Base-by-base conservation (phyloP, 2,888 invertebrate genomes). In the Camponotus fellah region DNA sequence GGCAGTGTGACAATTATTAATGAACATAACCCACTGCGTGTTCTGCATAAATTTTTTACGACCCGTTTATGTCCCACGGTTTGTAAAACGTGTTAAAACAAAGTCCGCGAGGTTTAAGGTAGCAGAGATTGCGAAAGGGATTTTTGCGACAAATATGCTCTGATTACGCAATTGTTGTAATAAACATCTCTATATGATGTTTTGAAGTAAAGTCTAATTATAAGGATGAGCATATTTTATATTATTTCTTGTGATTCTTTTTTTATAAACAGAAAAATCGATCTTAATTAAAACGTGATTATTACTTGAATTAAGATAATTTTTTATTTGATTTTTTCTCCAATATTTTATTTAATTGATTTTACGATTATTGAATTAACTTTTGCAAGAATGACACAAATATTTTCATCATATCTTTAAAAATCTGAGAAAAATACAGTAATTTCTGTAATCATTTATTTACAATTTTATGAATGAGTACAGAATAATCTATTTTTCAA, bases 1-100 rank as follows among this genome's bases (percentile, higher is more conserved):
- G 87, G 84, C 84, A 86, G n/a, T 81, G 83, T 86, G 86, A 83
- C 88, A 89, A 80, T 79, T 74, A 90, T 90, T 86, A 82, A 82
- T 82, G 80, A 76, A 69, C 69, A 34, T 85, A 85, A 75, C 64
- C 69, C 53, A n/a, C 53, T 75, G 65, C 68, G 75, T 82, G 71
- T 53, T 46, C 66, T 46, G 37, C 66, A 81, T 69, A 68, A 75
- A 75, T 66, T 49, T 58, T 46, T 49, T 66, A 58, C 12, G 65
- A 82, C 37, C 34, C 32, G 83, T 64, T 65, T 81, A 65, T 34
- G 43, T 40, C 53, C 6, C 49, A 32, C 21, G 49, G 64, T 68
- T 43, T 62, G 46, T 56, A 71, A 83, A 72, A 60, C 40, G 17
- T 46, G 17, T 71, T 60, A 17, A 75, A 75, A 17, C 60, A 14